Base-by-base conservation (phyloP, 2,888 invertebrate species). In the Dusona sp. region DNA sequence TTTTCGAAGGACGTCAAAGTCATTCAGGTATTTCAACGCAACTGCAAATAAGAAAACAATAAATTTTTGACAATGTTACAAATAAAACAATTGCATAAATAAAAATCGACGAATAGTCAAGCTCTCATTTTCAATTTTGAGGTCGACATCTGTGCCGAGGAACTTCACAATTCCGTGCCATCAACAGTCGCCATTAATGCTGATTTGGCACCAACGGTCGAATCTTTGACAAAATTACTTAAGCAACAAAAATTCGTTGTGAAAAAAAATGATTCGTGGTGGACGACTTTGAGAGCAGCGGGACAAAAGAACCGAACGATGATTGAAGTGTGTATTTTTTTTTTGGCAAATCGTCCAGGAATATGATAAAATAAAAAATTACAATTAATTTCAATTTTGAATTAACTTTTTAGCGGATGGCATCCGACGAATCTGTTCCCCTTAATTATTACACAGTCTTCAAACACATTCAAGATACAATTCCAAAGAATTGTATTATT, bases 401-500 rank as follows among this genome's bases (percentile, higher is more conserved):
- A 70, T 19, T 13, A 42, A 84, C 89, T 82, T 90, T 91, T 85
- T 89, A 97, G 96, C 94, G 95, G 85, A 96, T 97, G 96, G 95
- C 97, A 0, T 95, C 95, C 89, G 97, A 98, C 92, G 96, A 95
- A 57, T 94, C 96, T 0, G 95, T 96, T 0, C 99, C 99, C 0
- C 95, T 99, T 42, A 99, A 99, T 95, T 99, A 99, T 94, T 99
- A 98, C 93, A 96, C 98, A 0, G 98, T 98, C 4, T 98, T 99
- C 94, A 97, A 97, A 93, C 96, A 97, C 88, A 96, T 99, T 72
- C 97, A 97, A 91, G 95, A 96, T 68, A 94, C 95, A 80, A 95
- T 98, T 83, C 98, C 98, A 0, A 95, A 96, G 89, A 97, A 99
- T 94, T 96, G 97, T 7, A 96, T 99, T 22, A 98, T 99, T 85